phyloP scores from a whole-genome alignment of 2,888 invertebrate genomes.

The Eudemis profundana region DNA sequence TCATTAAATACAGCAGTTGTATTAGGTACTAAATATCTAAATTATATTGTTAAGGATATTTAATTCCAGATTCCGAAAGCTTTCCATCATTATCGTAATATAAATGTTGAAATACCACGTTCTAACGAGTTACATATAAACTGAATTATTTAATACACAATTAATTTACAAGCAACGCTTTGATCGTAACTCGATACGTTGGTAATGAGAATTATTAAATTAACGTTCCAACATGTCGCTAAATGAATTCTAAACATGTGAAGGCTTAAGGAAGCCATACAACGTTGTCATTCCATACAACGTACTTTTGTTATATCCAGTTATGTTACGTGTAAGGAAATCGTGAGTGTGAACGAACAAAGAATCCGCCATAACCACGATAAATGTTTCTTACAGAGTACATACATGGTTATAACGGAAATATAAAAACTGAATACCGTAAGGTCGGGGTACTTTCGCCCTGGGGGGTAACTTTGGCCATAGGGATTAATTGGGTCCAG shows the following conservation, averaged over 20 bases:
- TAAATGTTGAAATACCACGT: not conserved
- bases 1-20: too few relatives aligned
- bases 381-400: not conserved
- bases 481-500: too few relatives aligned
- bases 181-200: conserved; percentile 41
- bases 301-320: conserved; percentile 25
- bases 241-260: conserved; percentile 47
- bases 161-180: conserved; percentile 34
- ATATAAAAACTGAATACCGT: not conserved
- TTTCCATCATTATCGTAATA: not conserved
- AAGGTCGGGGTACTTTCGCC: too few relatives aligned
- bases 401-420: not conserved
- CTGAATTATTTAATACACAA: conserved; percentile 31
- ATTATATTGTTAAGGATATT: too few relatives aligned
- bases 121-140: conserved; percentile 15
- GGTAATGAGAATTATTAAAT: conserved; percentile 46
- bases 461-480: too few relatives aligned
- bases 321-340: not conserved
- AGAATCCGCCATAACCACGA: not conserved
- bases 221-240: conserved; percentile 40
- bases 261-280: conserved; percentile 45
- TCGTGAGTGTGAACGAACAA: not conserved
- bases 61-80: not conserved
- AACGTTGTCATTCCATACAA: conserved; percentile 40
- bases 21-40: too few relatives aligned